Percentiles rank a stretch among this genome's conserved stretches.
Evolutionary conservation across 1,140 invertebrate species (phyloP).

Genomic region (Druon quercuslanigerum): DNA sequence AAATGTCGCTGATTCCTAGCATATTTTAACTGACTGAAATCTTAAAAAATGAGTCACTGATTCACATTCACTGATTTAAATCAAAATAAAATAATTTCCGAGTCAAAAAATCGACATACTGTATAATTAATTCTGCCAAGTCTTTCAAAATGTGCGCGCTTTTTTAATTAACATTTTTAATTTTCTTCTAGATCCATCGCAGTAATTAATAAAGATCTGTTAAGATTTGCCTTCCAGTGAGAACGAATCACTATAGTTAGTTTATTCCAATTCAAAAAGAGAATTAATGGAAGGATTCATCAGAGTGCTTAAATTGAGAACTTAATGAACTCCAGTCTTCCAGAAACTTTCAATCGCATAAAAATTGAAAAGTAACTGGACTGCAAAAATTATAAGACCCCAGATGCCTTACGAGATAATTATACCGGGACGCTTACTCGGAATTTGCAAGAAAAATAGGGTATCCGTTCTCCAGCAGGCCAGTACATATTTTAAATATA

Average conservation of each 20-base stretch:
- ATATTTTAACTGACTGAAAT: no score
- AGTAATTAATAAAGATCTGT: no score
- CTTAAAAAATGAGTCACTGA: no score
- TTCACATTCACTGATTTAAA: no score
- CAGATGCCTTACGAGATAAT: slow-evolving; percentile 9
- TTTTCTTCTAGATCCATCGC: no score
- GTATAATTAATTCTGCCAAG: no score
- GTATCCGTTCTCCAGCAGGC: background rate
- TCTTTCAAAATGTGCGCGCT: no score
- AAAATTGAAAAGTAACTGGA: background rate
- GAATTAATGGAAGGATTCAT: background rate
- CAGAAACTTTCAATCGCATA: background rate
- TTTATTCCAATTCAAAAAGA: background rate
- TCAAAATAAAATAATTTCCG: no score
- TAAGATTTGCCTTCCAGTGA: background rate
- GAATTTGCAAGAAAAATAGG: slow-evolving; percentile 13
- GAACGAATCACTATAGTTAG: background rate
- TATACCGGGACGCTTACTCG: slow-evolving; percentile 2
- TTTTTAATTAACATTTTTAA: no score
- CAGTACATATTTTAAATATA: slow-evolving; percentile 17
- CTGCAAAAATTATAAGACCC: slow-evolving; percentile 7
- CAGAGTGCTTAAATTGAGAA: background rate
- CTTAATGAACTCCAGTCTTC: background rate
- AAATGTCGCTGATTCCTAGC: no score
- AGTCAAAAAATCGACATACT: no score